Evolutionary conservation across 2,888 invertebrate genomes (phyloP), one percentile per base, ranked within the genome.

Genomic region (Sarcophaga rosellei): DNA sequence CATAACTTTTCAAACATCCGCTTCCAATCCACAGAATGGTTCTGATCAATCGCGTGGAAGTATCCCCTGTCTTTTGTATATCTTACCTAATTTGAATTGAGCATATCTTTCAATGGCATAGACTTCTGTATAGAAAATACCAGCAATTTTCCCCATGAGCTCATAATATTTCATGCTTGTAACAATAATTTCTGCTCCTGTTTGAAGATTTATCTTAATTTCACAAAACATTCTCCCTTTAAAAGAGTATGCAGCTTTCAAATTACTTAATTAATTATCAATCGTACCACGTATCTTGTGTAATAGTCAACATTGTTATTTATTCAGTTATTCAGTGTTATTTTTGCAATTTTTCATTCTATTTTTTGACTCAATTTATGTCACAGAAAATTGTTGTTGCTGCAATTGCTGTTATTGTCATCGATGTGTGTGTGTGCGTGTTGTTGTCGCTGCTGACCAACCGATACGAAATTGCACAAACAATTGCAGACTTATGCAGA

Each of bases 381-480:
- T 65, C 65, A 76, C 70, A 72, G 11, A 3, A 82, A 65, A 81
- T 63, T 70, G 63, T 35, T 76, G 65, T 6, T 53, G 69, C 23
- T 70, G 69, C 17, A 23, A 25, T 68, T 68, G 68, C 21, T 72
- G 72, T 44, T 45, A 57, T 47, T 75, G 74, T 75, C 68, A 74
- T 35, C 53, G 17, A 15, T 53, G 17, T 17, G 15, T 47, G 12
- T 53, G 53, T 53, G 1, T 61, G 74, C 23, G 10, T 63, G 21
- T 21, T 53, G 12, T 15, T 47, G 21, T 63, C 17, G 53, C 15
- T 74, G 81, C 63, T 76, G 81, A 82, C 82, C 82, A 76, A 70
- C 72, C 76, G 45, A 53, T 72, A 65, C 44, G 59, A 82, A 82
- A 76, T 76, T 68, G 62, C 61, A 81, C 35, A 70, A 5, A 61